Evolutionary conservation across 2,888 invertebrate genomes (phyloP).

Genomic region (Tachina lurida): DNA sequence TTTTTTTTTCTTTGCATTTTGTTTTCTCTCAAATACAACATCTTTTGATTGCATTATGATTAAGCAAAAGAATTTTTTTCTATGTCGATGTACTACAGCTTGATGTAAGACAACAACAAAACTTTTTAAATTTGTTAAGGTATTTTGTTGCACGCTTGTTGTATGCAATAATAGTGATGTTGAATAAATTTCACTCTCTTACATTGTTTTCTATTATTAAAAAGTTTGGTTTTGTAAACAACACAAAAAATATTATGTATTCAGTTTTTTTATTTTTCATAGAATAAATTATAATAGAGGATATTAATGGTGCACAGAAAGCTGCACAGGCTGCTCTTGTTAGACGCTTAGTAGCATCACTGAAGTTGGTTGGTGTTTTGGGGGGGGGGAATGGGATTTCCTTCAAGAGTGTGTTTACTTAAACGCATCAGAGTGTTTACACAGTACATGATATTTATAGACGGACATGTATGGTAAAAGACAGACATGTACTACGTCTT

Average conservation of each 20-base stretch:
- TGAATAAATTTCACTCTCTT: constrained; percentile 63
- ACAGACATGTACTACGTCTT: constrained; percentile 17
- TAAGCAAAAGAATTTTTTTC: background rate
- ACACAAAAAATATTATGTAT: constrained; percentile 26
- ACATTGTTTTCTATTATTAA: constrained; percentile 67
- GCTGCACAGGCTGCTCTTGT: constrained; percentile 19
- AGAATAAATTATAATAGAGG: constrained; percentile 66
- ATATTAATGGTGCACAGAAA: constrained; percentile 65
- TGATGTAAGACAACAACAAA: constrained; percentile 22
- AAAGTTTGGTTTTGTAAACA: constrained; percentile 46
- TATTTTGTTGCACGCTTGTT: constrained; percentile 46
- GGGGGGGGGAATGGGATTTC: background rate
- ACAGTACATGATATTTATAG: constrained; percentile 6
- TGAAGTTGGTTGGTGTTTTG: background rate
- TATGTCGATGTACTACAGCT: constrained; percentile 9
- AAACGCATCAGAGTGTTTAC: constrained; percentile 55
- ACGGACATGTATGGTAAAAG: constrained; percentile 4
- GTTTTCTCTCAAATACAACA: constrained; percentile 19
- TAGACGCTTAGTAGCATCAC: constrained; percentile 8
- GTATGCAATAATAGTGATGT: constrained; percentile 21
- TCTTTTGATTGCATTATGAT: constrained; percentile 49
- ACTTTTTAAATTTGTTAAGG: constrained; percentile 20
- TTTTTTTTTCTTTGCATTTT: background rate
- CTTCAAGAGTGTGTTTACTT: constrained; percentile 53
- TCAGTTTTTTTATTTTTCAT: constrained; percentile 17